Evolutionary conservation across 2,113 vertebrate genomes (phyloP).

Genomic region (Theristicus caerulescens): DNA sequence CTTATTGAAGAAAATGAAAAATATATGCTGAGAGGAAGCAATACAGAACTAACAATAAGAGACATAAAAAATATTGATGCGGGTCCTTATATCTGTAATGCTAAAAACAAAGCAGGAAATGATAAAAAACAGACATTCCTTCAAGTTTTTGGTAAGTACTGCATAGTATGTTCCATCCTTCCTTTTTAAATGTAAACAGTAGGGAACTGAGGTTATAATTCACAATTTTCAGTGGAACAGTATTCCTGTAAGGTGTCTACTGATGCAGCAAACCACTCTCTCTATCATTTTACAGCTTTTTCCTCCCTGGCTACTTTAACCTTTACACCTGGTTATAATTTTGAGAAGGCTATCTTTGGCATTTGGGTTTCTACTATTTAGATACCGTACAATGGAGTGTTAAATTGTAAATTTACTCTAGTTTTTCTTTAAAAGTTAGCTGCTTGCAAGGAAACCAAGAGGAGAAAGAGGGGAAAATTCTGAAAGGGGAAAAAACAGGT

Average conservation of each 20-base stretch:
- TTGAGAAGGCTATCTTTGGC: not conserved
- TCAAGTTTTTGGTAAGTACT: slow-evolving; percentile 94
- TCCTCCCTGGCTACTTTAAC: not conserved
- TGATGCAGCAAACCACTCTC: not conserved
- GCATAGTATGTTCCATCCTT: not conserved
- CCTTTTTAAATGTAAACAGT: not conserved
- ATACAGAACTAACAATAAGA: slow-evolving; percentile 85
- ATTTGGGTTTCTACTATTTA: not conserved
- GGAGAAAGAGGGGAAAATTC: not conserved
- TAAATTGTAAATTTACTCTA: not conserved
- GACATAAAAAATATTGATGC: slow-evolving; percentile 87
- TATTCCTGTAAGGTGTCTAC: not conserved
- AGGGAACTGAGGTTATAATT: not conserved
- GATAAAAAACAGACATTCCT: slow-evolving; percentile 89
- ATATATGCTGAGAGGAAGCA: slow-evolving; percentile 81
- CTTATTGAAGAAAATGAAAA: slow-evolving; percentile 88
- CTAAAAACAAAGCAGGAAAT: slow-evolving; percentile 92
- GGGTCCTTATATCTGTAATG: slow-evolving; percentile 87
- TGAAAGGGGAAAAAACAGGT: not conserved
- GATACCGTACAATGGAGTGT: not conserved
- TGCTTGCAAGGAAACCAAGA: not conserved
- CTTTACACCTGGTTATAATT: not conserved
- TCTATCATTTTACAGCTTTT: not conserved
- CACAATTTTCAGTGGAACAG: not conserved
- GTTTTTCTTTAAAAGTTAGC: not conserved